phyloP scores from a whole-genome alignment of 2,888 invertebrate species.

The Ptycholaimellus sp. region DNA sequence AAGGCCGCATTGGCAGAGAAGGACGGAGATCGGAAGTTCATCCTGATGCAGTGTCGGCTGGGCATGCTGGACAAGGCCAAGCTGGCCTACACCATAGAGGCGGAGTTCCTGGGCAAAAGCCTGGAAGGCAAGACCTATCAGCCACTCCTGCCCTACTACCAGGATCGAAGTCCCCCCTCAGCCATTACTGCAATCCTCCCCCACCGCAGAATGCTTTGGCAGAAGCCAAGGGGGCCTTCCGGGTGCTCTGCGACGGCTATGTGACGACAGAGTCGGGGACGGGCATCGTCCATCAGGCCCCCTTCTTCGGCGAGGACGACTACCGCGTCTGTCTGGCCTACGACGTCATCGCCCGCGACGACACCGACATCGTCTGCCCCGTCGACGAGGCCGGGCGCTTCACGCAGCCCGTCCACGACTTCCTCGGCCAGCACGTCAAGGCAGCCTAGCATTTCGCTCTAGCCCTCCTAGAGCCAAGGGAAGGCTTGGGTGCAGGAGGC shows the following conservation, averaged over 20 bases:
- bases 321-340: constrained; percentile 43
- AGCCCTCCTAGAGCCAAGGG: not conserved
- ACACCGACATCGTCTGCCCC: constrained; percentile 65
- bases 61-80: constrained; percentile 43
- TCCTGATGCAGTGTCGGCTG: constrained; percentile 59
- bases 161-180: too few species aligned
- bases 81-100: too few species aligned
- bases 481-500: constrained; percentile 42
- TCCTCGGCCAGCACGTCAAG: constrained; percentile 69
- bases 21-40: constrained; percentile 32
- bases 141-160: constrained; percentile 72
- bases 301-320: constrained; percentile 92
- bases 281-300: constrained; percentile 89
- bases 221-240: too few species aligned
- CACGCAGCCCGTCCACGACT: constrained; percentile 54
- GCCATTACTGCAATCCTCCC: too few species aligned
- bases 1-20: too few species aligned
- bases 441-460: constrained; percentile 14
- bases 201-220: too few species aligned
- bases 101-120: constrained; percentile 49
- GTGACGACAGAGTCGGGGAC: constrained; percentile 91
- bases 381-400: constrained; percentile 75
- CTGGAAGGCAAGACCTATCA: constrained; percentile 55
- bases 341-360: constrained; percentile 53
- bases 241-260: constrained; percentile 61